Evolutionary conservation across 2,797 vertebrate genomes (phyloP).

Genomic region (Dromococcyx pavoninus): DNA sequence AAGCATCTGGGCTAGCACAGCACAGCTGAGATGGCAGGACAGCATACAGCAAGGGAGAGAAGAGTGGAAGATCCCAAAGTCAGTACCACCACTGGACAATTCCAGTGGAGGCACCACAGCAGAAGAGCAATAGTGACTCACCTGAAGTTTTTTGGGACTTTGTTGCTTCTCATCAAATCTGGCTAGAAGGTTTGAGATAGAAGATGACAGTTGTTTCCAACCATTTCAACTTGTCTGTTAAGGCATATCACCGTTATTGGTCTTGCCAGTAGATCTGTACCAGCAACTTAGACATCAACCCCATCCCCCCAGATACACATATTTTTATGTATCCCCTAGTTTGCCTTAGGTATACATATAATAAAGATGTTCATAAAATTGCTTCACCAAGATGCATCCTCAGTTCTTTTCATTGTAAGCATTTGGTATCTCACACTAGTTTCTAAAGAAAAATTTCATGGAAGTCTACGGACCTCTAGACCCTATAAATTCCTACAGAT

Average conservation of each 20-base stretch:
- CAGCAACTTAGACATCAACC: fast-evolving
- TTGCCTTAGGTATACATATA: neutral
- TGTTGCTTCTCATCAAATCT: neutral
- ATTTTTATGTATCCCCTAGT: too few relatives aligned
- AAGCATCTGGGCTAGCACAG: neutral
- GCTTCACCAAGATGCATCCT: neutral
- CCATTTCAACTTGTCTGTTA: neutral
- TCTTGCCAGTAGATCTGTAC: neutral
- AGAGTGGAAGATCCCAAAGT: neutral
- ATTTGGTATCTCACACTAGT: neutral
- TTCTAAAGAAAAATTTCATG: neutral
- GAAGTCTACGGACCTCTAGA: neutral
- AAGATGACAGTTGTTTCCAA: neutral
- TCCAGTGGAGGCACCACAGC: neutral
- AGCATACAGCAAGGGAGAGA: neutral
- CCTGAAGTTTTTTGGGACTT: neutral
- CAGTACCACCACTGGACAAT: neutral
- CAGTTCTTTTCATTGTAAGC: neutral
- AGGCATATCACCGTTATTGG: neutral
- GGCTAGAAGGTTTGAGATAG: neutral
- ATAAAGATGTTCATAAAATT: neutral
- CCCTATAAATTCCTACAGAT: neutral
- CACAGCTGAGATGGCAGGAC: neutral
- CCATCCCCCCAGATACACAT: fast-evolving
- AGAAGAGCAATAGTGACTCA: neutral